phyloP scores from a whole-genome alignment of 2,888 invertebrate species.

The Acrobasis repandana region DNA sequence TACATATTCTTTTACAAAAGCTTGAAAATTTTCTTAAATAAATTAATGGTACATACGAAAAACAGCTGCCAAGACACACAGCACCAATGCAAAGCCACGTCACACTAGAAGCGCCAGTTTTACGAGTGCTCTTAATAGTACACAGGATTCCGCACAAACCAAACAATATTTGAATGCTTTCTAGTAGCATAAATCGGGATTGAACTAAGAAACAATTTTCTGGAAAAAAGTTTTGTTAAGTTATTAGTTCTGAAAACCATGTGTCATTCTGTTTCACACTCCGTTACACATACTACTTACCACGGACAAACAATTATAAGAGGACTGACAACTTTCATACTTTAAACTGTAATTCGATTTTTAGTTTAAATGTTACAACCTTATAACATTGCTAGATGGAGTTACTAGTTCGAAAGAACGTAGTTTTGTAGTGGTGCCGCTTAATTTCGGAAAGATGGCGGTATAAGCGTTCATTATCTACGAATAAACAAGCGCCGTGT shows the following conservation, averaged over 20 bases:
- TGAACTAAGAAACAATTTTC: constrained; percentile 96
- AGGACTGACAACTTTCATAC: too few relatives aligned
- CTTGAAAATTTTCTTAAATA: background rate
- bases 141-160: constrained; percentile 89
- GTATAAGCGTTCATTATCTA: too few relatives aligned
- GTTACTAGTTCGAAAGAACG: too few relatives aligned
- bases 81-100: constrained; percentile 85
- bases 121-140: constrained; percentile 64
- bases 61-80: constrained; percentile 87
- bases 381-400: too few relatives aligned
- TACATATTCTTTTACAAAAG: background rate
- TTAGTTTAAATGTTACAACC: too few relatives aligned
- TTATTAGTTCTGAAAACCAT: background rate
- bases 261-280: too few relatives aligned
- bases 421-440: too few relatives aligned
- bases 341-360: too few relatives aligned
- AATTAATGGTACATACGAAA: constrained; percentile 82
- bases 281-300: too few relatives aligned
- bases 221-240: constrained; percentile 51
- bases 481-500: too few relatives aligned
- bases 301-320: too few relatives aligned
- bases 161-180: constrained; percentile 94
- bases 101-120: constrained; percentile 81
- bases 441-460: too few relatives aligned
- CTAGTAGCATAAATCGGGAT: constrained; percentile 96